A percentile compares a stretch with the other conserved stretches of the same genome.
phyloP scores from a whole-genome alignment of 30 jellyfish, hydroid and myxozoan species.

The Pseudorhiza aurosa region DNA sequence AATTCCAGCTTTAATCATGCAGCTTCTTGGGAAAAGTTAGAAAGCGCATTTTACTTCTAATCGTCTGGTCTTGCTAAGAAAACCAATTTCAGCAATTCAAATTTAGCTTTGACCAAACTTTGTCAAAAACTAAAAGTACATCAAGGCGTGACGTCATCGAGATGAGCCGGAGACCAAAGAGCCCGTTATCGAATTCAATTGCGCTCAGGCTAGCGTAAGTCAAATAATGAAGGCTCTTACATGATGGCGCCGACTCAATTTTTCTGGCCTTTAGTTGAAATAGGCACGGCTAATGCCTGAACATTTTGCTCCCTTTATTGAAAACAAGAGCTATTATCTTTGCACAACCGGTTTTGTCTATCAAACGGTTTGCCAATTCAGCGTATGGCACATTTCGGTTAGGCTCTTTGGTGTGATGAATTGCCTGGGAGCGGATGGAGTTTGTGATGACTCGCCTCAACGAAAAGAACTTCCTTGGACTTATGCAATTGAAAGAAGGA shows the following conservation, averaged over 20 bases:
- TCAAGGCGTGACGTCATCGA: slow-evolving; percentile 4
- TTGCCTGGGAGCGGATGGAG: too few relatives aligned
- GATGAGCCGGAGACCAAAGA: not conserved
- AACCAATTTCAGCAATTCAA: slow-evolving; percentile 13
- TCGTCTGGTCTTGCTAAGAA: slow-evolving; percentile 32
- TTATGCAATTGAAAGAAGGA: too few relatives aligned
- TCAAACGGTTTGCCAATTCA: too few relatives aligned
- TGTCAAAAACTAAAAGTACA: not conserved
- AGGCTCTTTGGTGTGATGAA: too few relatives aligned
- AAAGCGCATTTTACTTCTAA: slow-evolving; percentile 34
- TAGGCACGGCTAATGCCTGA: too few relatives aligned
- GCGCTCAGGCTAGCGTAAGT: not conserved
- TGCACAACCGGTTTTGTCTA: too few relatives aligned
- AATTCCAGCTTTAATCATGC: slow-evolving; percentile 21
- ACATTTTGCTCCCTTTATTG: too few relatives aligned
- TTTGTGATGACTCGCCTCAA: too few relatives aligned
- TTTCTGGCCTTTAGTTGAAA: too few relatives aligned
- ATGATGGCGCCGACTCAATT: not conserved
- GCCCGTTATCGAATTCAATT: not conserved
- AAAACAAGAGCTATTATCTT: too few relatives aligned
- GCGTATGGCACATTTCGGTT: too few relatives aligned
- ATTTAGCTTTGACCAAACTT: not conserved
- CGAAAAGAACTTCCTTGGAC: too few relatives aligned
- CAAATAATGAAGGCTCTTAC: not conserved
- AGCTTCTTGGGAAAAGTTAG: slow-evolving; percentile 13